phyloP scores from a whole-genome alignment of 2,797 vertebrate species.

The Natrix natrix region DNA sequence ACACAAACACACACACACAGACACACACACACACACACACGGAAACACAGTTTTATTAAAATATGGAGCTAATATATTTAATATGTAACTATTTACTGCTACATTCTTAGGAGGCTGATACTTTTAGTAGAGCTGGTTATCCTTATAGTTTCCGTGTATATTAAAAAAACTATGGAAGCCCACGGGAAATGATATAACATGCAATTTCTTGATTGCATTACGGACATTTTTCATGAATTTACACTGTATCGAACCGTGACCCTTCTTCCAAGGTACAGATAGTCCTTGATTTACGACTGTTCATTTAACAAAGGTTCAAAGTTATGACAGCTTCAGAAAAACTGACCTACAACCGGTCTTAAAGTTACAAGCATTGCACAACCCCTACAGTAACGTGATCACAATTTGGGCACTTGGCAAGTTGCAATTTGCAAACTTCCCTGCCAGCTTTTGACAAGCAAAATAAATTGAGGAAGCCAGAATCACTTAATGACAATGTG shows the following conservation, averaged over 20 bases:
- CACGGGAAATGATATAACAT: neutral
- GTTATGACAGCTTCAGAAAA: neutral
- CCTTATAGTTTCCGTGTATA: neutral
- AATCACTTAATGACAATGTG: too few species aligned
- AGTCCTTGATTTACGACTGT: neutral
- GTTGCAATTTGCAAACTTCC: neutral
- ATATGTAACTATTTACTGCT: neutral
- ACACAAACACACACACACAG: too few species aligned
- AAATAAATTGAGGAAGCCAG: too few species aligned
- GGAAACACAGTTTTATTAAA: neutral
- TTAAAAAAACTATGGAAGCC: neutral
- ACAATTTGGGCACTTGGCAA: too few species aligned
- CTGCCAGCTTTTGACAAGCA: neutral
- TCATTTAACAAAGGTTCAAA: neutral
- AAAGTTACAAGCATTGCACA: neutral
- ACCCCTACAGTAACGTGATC: too few species aligned
- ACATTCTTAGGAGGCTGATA: neutral
- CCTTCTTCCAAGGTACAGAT: neutral
- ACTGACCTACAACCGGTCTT: neutral
- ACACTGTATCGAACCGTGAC: neutral
- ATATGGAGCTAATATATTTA: neutral
- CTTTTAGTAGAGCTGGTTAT: neutral
- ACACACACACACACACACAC: too few species aligned
- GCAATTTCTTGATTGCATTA: neutral
- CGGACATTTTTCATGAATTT: neutral